A percentile compares a stretch with the other conserved stretches of the same genome.
Evolutionary conservation across 2,797 vertebrate species (phyloP).

Genomic region (Pseudomugil tenellus): DNA sequence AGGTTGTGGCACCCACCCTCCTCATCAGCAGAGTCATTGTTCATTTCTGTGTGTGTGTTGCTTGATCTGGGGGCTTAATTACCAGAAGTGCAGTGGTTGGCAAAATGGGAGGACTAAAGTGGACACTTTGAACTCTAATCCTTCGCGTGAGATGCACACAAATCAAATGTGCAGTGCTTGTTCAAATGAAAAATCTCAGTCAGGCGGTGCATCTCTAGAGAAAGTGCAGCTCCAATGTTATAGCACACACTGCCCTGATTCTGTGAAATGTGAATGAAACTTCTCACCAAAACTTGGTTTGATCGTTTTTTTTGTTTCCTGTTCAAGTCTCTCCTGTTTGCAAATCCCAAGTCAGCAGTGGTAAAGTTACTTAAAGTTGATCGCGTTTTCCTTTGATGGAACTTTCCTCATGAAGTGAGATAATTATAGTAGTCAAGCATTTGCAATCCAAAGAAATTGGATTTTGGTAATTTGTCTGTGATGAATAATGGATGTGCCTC

Average conservation of each 20-base stretch:
- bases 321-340: constrained; percentile 19
- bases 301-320: constrained; percentile 51
- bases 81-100: constrained; percentile 77
- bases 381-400: constrained; percentile 45
- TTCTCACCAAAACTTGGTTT: constrained; percentile 50
- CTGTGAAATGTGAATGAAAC: constrained; percentile 73
- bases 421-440: constrained; percentile 60
- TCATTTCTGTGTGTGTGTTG: constrained; percentile 69
- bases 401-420: constrained; percentile 45
- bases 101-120: constrained; percentile 77
- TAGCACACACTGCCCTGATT: constrained; percentile 70
- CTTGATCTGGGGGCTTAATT: constrained; percentile 79
- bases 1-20: constrained; percentile 61
- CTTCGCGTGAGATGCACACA: constrained; percentile 69
- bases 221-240: constrained; percentile 64
- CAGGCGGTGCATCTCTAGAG: constrained; percentile 56
- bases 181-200: constrained; percentile 72
- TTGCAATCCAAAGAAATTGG: constrained; percentile 65
- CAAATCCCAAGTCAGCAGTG: constrained; percentile 11
- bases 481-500: constrained; percentile 64
- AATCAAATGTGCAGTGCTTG: constrained; percentile 74
- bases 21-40: constrained; percentile 78
- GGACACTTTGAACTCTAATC: constrained; percentile 82
- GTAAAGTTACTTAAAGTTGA: constrained; percentile 42
- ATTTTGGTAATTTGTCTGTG: constrained; percentile 60